Evolutionary conservation across 2,797 vertebrate genomes (phyloP).

Genomic region (Epinephelus coioides): DNA sequence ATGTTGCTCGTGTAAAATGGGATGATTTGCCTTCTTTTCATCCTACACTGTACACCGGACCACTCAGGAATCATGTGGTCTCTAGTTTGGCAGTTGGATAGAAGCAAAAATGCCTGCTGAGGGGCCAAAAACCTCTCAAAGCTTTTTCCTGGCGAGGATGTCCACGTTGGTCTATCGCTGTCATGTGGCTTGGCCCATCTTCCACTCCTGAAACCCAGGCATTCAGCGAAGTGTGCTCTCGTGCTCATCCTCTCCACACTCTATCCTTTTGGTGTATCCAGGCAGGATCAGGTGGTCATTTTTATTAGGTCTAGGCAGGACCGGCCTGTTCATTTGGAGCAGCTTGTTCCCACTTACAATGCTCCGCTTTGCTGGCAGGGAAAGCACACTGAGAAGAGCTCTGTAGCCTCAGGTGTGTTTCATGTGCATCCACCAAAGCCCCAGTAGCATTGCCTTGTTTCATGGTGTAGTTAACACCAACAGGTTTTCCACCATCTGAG

Average conservation of each 20-base stretch:
- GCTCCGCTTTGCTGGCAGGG: conserved; percentile 48
- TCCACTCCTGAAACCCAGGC: conserved; percentile 23
- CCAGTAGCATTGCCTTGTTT: conserved; percentile 64
- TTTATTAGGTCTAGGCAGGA: conserved; percentile 59
- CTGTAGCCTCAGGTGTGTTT: conserved; percentile 58
- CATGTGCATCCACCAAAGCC: conserved; percentile 53
- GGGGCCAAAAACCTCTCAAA: conserved; percentile 52
- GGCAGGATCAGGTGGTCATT: conserved; percentile 58
- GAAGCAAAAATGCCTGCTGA: conserved; percentile 1
- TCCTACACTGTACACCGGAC: conserved; percentile 21
- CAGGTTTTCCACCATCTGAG: conserved; percentile 67
- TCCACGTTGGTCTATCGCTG: conserved; percentile 21
- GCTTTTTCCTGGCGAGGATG: conserved; percentile 18
- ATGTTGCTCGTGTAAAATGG: conserved; percentile 26
- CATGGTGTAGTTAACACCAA: conserved; percentile 66
- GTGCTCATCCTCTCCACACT: not conserved
- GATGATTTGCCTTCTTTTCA: conserved; percentile 49
- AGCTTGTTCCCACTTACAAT: conserved; percentile 62
- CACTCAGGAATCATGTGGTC: conserved; percentile 27
- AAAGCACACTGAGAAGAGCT: conserved; percentile 25
- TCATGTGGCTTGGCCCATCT: conserved; percentile 30
- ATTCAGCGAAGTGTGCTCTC: conserved; percentile 18
- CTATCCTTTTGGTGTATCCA: conserved; percentile 7
- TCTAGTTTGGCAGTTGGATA: conserved; percentile 48
- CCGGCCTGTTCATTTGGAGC: conserved; percentile 67